A percentile compares a stretch with the other conserved stretches of the same genome.
These are phyloP conservation scores for Oryzias curvinotus DNA, from an alignment of 2,113 vertebrate species.

Conservation along the genomic window DNA sequence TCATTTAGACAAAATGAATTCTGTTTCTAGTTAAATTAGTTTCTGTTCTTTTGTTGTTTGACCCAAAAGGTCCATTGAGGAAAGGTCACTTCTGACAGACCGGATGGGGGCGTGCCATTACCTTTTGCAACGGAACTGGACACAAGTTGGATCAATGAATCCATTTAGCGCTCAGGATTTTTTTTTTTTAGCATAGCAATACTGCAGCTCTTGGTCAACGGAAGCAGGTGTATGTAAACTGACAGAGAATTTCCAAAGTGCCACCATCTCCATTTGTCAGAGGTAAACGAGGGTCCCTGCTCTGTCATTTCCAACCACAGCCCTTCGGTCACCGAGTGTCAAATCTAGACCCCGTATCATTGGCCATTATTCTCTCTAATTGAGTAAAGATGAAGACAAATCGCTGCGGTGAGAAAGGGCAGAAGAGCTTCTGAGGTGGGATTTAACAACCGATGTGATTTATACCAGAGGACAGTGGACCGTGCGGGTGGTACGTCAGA, in stretches of 20 bases:
- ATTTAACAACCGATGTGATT: conserved; percentile 72
- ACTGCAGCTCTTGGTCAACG: too few species aligned
- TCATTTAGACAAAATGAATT: too few species aligned
- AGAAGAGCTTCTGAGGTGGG: conserved; percentile 60
- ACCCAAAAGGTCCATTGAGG: too few species aligned
- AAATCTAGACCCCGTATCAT: conserved; percentile 43
- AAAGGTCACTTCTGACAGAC: too few species aligned
- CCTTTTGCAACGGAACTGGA: too few species aligned
- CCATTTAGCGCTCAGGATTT: too few species aligned
- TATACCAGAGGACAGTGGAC: conserved; percentile 56
- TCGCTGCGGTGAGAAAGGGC: conserved; percentile 65
- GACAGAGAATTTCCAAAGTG: conserved; percentile 5
- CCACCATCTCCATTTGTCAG: conserved; percentile 32
- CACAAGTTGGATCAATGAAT: too few species aligned
- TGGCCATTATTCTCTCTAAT: conserved; percentile 64
- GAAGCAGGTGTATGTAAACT: background rate
- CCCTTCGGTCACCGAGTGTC: conserved; percentile 56
- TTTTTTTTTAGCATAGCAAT: too few species aligned
- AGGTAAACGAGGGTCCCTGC: conserved; percentile 18
- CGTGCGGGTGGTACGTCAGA: conserved; percentile 56
- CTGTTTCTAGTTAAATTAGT: too few species aligned
- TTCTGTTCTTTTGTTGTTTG: too few species aligned
- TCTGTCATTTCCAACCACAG: conserved; percentile 34
- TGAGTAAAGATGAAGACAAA: conserved; percentile 72
- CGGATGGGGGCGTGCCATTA: too few species aligned